Evolutionary conservation across 2,113 vertebrate species (phyloP).

Genomic region (Eolophus roseicapilla): DNA sequence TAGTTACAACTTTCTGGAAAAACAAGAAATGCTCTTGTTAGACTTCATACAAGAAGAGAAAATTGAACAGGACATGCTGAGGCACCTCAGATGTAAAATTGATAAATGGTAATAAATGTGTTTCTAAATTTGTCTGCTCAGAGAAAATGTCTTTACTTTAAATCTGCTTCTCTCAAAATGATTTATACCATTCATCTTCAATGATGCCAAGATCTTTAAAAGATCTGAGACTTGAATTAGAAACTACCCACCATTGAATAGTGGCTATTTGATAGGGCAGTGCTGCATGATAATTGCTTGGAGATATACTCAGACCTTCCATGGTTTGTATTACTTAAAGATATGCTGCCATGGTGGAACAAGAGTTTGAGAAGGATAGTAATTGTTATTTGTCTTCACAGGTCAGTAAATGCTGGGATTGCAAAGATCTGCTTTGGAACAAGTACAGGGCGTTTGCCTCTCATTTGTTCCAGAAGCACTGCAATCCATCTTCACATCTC

Average conservation of each 20-base stretch:
- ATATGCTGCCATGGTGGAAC: not conserved
- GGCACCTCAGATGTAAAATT: not conserved
- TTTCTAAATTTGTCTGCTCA: constrained; percentile 17
- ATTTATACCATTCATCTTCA: not conserved
- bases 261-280: not conserved
- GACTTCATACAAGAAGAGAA: not conserved
- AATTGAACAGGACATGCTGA: not conserved
- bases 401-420: not conserved
- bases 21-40: not conserved
- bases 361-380: not conserved
- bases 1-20: not conserved
- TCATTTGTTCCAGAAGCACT: not conserved
- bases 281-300: not conserved
- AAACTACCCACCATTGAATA: not conserved
- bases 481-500: not conserved
- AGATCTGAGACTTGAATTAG: not conserved
- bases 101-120: not conserved
- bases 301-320: not conserved
- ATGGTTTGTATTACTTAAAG: not conserved
- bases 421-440: not conserved
- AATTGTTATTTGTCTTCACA: not conserved
- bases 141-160: not conserved
- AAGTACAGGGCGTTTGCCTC: not conserved
- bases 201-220: not conserved
- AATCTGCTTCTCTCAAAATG: not conserved